These are phyloP conservation scores for Mobula birostris DNA, from an alignment of 2,113 vertebrate genomes.

Conservation along the genomic window DNA sequence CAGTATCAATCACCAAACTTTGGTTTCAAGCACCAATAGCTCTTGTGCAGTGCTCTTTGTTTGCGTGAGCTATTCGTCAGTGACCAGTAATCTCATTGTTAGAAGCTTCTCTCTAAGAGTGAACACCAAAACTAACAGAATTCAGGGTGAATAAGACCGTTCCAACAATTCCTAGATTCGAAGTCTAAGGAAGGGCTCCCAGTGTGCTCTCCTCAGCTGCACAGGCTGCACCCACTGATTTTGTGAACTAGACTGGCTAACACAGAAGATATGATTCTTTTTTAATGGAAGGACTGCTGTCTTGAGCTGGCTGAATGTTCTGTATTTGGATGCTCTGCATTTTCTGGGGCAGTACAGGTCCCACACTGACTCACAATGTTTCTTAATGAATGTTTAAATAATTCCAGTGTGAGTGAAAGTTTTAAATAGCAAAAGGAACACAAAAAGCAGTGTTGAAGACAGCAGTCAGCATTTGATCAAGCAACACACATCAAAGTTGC, in stretches of 20 bases:
- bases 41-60: not conserved
- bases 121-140: not conserved
- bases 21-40: not conserved
- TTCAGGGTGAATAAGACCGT: not conserved
- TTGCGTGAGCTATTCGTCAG: not conserved
- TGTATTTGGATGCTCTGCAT: not conserved
- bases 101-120: not conserved
- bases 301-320: not conserved
- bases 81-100: not conserved
- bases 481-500: too few species aligned
- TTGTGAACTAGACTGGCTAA: not conserved
- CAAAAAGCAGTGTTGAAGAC: not conserved
- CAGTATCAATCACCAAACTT: too few species aligned
- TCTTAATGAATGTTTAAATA: not conserved
- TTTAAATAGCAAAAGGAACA: not conserved
- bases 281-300: not conserved
- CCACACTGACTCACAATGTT: not conserved
- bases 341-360: not conserved
- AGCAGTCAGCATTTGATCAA: not conserved
- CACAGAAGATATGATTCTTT: not conserved
- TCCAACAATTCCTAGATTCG: not conserved
- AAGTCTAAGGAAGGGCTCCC: not conserved
- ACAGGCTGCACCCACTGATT: not conserved
- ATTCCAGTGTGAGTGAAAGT: not conserved
- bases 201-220: not conserved